Evolutionary conservation across 1,140 invertebrate species (phyloP), one percentile per base, ranked within the genome.

Genomic region (Nomia melanderi): DNA sequence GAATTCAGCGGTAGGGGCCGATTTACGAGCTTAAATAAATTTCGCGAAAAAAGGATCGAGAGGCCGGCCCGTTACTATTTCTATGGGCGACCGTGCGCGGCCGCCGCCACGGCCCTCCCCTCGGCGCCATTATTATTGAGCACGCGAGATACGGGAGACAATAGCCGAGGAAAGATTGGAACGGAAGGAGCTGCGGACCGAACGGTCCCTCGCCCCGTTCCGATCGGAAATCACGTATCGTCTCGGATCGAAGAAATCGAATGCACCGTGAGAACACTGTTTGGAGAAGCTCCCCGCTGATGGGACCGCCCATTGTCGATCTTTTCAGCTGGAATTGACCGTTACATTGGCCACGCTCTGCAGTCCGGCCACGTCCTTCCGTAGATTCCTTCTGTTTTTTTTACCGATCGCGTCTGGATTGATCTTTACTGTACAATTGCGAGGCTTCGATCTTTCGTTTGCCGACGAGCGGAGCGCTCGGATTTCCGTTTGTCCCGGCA

Each of bases 21-120:
- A 84, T 84, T 84, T 84, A 84, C 78, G 78, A 84, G 81, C 44
- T n/a, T 83, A 80, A 84, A 84, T 84, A 84, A 84, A 79, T 84
- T 80, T 77, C 47, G n/a, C 9, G 29, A 57, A 67, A 82, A 79
- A 65, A 54, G 57, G 39, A 66, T 72, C 20, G 53, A 14, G 9
- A 39, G 47, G 74, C 59, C 25, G n/a, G 77, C 36, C 27, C 27
- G 20, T 60, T 57, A 53, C 41, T 50, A 66, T 79, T 83, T 83
- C 77, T 41, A 73, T 54, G 57, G 54, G 65, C 11, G 70, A 41
- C 27, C 29, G 56, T 23, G 31, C 39, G 41, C 41, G 62, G 54
- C 27, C 57, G 33, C 17, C n/a, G 56, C 36, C 74, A 17, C 23
- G 8, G 65, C 41, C n/a, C n/a, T 80, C 81, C 72, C 81, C 29